These are phyloP conservation scores for Cyprinodon brontotheroides DNA, from an alignment of 2,113 vertebrate genomes.

Conservation along the genomic window DNA sequence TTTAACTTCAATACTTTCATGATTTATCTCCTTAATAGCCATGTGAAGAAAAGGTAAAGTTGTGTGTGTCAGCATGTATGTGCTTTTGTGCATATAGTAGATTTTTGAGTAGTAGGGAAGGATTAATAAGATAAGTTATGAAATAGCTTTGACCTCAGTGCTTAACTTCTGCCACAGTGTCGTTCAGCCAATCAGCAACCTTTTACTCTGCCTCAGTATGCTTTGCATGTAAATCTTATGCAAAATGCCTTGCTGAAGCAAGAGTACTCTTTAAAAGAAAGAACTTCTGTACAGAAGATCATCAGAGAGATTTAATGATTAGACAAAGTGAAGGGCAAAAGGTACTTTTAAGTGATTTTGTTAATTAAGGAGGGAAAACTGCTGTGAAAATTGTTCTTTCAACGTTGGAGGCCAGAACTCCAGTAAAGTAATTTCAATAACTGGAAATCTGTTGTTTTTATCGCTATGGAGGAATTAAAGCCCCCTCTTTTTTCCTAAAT, in stretches of 20 bases:
- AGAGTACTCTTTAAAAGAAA: background rate
- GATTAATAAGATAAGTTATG: conserved; percentile 68
- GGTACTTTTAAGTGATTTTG: background rate
- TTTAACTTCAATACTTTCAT: conserved; percentile 1
- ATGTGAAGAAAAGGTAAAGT: background rate
- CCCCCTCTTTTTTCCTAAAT: no score
- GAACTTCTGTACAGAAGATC: background rate
- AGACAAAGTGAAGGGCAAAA: background rate
- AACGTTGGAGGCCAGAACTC: no score
- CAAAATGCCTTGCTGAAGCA: conserved; percentile 35
- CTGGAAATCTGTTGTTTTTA: no score
- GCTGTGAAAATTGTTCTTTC: no score
- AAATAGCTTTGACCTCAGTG: conserved; percentile 70
- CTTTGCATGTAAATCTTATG: conserved; percentile 49
- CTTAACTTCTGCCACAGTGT: conserved; percentile 57
- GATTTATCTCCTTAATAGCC: background rate
- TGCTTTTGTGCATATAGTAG: conserved; percentile 14
- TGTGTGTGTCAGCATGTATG: background rate
- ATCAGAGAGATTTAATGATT: background rate
- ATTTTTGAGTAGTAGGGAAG: conserved; percentile 37
- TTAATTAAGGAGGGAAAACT: no score
- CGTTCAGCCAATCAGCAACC: conserved; percentile 62
- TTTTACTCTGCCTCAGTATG: conserved; percentile 54
- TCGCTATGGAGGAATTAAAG: no score
- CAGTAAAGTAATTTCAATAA: no score